A percentile compares a stretch with the other conserved stretches of the same genome.
Evolutionary conservation across 2,797 vertebrate genomes (phyloP).

Genomic region (Zalophus californianus): DNA sequence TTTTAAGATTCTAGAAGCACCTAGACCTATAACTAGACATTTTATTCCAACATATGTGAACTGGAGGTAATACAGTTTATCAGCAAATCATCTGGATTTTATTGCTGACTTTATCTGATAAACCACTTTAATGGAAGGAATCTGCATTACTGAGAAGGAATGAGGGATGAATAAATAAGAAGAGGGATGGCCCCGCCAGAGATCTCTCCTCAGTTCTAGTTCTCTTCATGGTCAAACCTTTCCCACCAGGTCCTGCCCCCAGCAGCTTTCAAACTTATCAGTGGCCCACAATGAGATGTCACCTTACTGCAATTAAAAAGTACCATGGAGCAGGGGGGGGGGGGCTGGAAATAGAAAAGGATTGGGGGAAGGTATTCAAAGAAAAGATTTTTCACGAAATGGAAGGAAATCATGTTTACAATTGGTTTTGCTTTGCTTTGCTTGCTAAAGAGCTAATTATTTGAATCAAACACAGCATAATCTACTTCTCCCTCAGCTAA

Average conservation of each 20-base stretch:
- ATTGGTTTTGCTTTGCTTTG: not conserved
- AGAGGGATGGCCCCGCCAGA: not conserved
- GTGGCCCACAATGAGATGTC: not conserved
- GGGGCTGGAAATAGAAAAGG: rapidly evolving
- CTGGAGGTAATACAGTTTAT: not conserved
- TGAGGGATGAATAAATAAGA: not conserved
- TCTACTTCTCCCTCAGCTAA: not conserved
- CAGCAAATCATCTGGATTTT: not conserved
- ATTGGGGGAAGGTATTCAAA: not conserved
- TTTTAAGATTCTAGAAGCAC: conserved; percentile 21
- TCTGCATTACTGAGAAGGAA: not conserved
- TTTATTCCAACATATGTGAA: not conserved
- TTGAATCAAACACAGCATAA: not conserved
- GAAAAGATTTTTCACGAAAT: not conserved
- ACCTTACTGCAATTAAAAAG: not conserved
- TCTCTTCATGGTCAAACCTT: not conserved
- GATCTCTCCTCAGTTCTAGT: not conserved
- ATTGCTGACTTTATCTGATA: not conserved
- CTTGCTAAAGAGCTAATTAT: not conserved
- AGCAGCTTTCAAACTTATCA: not conserved
- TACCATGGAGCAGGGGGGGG: rapidly evolving
- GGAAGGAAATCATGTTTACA: not conserved
- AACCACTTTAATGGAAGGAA: not conserved
- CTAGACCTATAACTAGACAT: not conserved
- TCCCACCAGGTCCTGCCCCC: not conserved